Evolutionary conservation across 2,113 vertebrate genomes (phyloP).

Genomic region (Zingel zingel): DNA sequence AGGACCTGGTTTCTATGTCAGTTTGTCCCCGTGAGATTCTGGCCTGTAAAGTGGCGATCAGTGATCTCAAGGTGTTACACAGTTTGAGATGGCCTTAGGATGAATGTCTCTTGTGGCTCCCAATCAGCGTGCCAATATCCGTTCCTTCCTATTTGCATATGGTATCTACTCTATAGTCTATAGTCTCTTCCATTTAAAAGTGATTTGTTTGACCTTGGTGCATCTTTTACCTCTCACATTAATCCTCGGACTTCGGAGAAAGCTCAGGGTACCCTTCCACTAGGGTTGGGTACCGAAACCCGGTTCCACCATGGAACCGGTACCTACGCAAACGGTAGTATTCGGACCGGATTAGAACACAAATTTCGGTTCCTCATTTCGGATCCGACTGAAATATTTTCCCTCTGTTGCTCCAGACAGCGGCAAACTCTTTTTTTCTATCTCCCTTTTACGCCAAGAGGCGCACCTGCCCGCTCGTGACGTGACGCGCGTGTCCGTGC

Average conservation of each 20-base stretch:
- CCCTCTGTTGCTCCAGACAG: too few relatives aligned
- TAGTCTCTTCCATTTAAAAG: conserved; percentile 15
- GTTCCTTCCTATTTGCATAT: conserved; percentile 1
- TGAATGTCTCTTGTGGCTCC: neutral
- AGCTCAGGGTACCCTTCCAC: conserved; percentile 9
- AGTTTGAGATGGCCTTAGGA: conserved; percentile 1
- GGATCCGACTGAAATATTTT: too few relatives aligned
- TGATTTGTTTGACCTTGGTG: conserved; percentile 50
- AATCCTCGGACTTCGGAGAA: conserved; percentile 37
- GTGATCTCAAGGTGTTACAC: conserved; percentile 10
- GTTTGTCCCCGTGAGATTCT: neutral
- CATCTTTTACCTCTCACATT: conserved; percentile 28
- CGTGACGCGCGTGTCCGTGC: too few relatives aligned
- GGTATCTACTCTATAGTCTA: neutral
- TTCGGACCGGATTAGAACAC: too few relatives aligned
- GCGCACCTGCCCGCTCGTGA: too few relatives aligned
- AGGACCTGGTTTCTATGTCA: conserved; percentile 32
- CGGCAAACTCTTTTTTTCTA: too few relatives aligned
- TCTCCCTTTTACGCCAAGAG: too few relatives aligned
- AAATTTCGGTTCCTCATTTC: too few relatives aligned
- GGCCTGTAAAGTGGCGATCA: conserved; percentile 17
- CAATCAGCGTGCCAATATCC: neutral
- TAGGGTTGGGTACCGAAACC: too few relatives aligned
- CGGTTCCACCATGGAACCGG: too few relatives aligned
- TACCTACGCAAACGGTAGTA: too few relatives aligned